phyloP scores from a whole-genome alignment of 1,140 invertebrate genomes.

The Galleria mellonella region DNA sequence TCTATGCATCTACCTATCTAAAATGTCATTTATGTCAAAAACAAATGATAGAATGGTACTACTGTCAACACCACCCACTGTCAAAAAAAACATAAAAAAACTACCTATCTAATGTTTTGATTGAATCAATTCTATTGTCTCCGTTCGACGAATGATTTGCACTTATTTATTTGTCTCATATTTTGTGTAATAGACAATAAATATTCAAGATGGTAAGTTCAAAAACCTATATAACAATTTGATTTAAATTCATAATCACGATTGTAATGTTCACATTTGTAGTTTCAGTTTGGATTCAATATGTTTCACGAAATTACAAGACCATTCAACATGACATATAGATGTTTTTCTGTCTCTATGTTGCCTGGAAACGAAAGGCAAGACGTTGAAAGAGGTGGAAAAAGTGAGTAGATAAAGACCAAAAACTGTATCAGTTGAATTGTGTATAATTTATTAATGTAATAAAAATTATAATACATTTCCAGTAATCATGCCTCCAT shows the following conservation, averaged over 20 bases:
- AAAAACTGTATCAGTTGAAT: background rate
- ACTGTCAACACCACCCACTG: no score
- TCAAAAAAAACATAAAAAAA: no score
- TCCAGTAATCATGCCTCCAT: slow-evolving; percentile 97
- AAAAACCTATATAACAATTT: background rate
- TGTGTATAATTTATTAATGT: background rate
- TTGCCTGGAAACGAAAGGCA: slow-evolving; percentile 93
- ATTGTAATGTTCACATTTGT: slow-evolving; percentile 35
- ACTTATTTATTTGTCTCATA: no score
- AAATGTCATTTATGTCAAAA: no score
- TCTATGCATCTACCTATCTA: no score
- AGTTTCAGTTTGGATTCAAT: slow-evolving; percentile 87
- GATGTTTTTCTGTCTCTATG: slow-evolving; percentile 97
- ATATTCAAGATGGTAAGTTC: slow-evolving; percentile 32
- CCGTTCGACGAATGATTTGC: no score
- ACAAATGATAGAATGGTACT: no score
- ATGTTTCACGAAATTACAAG: slow-evolving; percentile 88
- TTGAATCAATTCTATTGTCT: no score
- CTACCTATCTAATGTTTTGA: no score
- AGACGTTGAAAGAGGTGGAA: slow-evolving; percentile 98
- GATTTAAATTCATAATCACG: background rate
- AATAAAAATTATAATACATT: slow-evolving; percentile 30
- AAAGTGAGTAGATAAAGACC: slow-evolving; percentile 81
- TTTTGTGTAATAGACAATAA: slow-evolving; percentile 7
- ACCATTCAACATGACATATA: slow-evolving; percentile 87